Conservation (phyloP, 2,888 invertebrate genomes). For the Gibbula magus region DNA sequence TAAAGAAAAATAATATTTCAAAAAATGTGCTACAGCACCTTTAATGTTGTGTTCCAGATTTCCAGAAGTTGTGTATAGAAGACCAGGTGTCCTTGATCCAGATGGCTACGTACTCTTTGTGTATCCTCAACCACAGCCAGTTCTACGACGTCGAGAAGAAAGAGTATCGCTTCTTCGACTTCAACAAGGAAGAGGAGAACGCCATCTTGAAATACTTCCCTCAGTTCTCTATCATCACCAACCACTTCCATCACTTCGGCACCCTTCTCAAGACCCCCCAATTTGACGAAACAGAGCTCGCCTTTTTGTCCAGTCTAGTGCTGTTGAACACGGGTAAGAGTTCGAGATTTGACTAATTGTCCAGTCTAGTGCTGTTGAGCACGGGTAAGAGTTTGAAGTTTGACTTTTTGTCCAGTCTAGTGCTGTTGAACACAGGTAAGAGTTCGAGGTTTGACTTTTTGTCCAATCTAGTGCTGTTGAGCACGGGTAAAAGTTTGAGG, state of each 20-base stretch:
- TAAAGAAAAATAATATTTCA: no score
- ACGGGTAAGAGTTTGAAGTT: constrained; percentile 49
- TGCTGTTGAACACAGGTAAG: constrained; percentile 61
- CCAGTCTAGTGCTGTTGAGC: constrained; percentile 63
- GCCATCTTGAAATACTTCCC: constrained; percentile 61
- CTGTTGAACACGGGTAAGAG: constrained; percentile 59
- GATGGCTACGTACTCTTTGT: constrained; percentile 66
- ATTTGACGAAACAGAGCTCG: constrained; percentile 63
- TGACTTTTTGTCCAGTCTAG: constrained; percentile 64
- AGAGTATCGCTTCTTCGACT: constrained; percentile 65
- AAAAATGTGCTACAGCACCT: no score
- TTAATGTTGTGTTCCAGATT: constrained; percentile 56
- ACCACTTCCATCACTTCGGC: constrained; percentile 66
- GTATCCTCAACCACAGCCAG: constrained; percentile 60
- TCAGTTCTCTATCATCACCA: constrained; percentile 50
- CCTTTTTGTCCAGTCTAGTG: constrained; percentile 64
- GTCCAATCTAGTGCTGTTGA: constrained; percentile 63
- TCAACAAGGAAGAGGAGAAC: constrained; percentile 49
- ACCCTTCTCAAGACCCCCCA: constrained; percentile 55
- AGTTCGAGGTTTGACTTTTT: constrained; percentile 51
- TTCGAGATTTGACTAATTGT: constrained; percentile 53
- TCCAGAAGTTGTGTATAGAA: constrained; percentile 58
- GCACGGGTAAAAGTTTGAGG: constrained; percentile 49
- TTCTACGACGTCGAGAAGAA: constrained; percentile 60
- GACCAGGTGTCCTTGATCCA: constrained; percentile 67